These are phyloP conservation scores for Styela plicata DNA, from an alignment of 23 tunicate genomes.

Conservation along the genomic window DNA sequence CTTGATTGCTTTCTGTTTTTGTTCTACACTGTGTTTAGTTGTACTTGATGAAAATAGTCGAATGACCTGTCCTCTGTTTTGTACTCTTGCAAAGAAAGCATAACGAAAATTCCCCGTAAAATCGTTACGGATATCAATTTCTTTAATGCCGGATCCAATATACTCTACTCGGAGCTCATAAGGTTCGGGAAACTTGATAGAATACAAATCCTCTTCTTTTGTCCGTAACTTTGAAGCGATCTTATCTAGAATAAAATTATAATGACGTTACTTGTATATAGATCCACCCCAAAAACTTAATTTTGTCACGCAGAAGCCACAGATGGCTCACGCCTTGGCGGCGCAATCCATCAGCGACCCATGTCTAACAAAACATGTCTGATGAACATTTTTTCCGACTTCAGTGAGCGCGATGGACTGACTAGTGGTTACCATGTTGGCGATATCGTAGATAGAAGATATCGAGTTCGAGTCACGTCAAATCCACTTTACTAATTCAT, in stretches of 20 bases:
- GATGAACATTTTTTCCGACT: too few species aligned
- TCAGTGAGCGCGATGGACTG: too few species aligned
- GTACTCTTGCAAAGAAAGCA: neutral
- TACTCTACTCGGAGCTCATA: conserved; percentile 4
- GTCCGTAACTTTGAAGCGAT: neutral
- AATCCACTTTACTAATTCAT: too few species aligned
- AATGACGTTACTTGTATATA: too few species aligned
- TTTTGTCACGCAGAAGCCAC: too few species aligned
- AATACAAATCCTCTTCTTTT: conserved; percentile 4
- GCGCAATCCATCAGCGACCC: too few species aligned
- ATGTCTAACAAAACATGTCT: too few species aligned
- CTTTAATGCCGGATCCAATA: neutral
- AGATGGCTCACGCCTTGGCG: too few species aligned
- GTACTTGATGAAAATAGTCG: neutral
- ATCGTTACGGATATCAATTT: neutral
- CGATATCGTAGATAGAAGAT: too few species aligned
- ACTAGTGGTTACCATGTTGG: too few species aligned
- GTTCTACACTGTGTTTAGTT: neutral
- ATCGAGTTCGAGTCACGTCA: too few species aligned
- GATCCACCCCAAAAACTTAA: too few species aligned
- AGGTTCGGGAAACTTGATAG: neutral
- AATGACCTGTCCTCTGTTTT: neutral
- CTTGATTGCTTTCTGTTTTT: neutral
- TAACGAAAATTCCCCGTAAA: neutral
- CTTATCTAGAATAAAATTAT: neutral